Base-by-base conservation (phyloP, 2,797 vertebrate genomes). In the Gymnothorax javanicus region DNA sequence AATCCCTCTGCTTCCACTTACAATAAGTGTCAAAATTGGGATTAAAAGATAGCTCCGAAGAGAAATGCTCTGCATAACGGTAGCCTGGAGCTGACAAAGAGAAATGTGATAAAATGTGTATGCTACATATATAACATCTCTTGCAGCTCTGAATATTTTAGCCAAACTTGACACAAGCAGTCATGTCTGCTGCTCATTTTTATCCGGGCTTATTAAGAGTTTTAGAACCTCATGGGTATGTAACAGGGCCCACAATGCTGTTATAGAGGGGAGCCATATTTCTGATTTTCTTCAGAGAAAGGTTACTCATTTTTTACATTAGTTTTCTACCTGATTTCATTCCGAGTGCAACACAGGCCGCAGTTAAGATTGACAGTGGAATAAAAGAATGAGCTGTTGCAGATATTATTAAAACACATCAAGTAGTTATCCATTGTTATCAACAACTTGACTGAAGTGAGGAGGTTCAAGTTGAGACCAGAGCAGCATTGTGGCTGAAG, bases 11-110 rank as follows among this genome's bases (percentile, higher is more conserved):
- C 90, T 93, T 93, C 89, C 91, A 59, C 58, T 59, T 59, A 59
- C 86, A 88, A 92, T 91, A 89, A 87, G 88, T 92, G 90, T 91
- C 90, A 87, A 92, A 94, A 94, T 88, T 88, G 84, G 91, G 88
- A 91, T 90, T 25, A 59, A 85, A 64, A 83, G 62, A 27, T 89
- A 83, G 79, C 84, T 89, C 58, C 85, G 85, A 91, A 91, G 84
- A 60, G 77, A 86, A 88, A 91, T 89, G 87, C 90, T 91, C 79
- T 33, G 13, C 82, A 84, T 57, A 88, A 91, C 17, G 88, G 86
- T 59, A 92, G 85, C 73, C 73, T 89, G 91, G 88, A 91, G 91
- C 89, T 89, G 84, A 90, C 90, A 83, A 91, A 87, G 43, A 87
- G 92, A 92, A 89, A 89, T 90, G 71, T 89, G 90, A 82, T 87